These are phyloP conservation scores for Aurelia coerulea DNA, from an alignment of 30 jellyfish, hydroid and myxozoan genomes.

Conservation along the genomic window DNA sequence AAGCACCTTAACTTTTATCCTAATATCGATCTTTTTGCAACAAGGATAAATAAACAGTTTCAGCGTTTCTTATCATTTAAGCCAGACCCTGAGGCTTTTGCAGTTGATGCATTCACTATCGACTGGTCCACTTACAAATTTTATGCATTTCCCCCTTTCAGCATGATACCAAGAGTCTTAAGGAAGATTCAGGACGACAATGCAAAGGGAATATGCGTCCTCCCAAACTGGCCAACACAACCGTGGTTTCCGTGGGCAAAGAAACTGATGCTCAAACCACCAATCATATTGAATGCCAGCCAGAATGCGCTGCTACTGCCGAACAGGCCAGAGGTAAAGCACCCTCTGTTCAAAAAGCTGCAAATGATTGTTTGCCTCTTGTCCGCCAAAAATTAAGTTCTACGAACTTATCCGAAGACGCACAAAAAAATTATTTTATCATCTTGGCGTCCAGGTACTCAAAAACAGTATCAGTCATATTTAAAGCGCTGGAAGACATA, in stretches of 20 bases:
- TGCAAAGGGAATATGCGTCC: constrained; percentile 21
- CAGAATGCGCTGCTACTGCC: constrained; percentile 35
- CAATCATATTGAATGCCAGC: constrained; percentile 3
- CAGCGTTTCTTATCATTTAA: neutral
- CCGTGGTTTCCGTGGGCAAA: constrained; percentile 22
- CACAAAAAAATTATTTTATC: constrained; percentile 9
- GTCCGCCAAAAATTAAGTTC: constrained; percentile 32
- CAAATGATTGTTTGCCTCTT: constrained; percentile 33
- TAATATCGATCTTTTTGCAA: constrained; percentile 31
- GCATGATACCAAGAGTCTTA: constrained; percentile 9
- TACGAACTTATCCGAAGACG: neutral
- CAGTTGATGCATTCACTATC: constrained; percentile 40
- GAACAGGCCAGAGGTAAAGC: constrained; percentile 11
- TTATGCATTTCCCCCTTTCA: constrained; percentile 50
- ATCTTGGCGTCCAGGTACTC: constrained; percentile 58
- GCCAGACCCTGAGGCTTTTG: constrained; percentile 49
- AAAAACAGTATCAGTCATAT: constrained; percentile 27
- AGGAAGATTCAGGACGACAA: constrained; percentile 8
- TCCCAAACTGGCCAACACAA: constrained; percentile 63
- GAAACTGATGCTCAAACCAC: constrained; percentile 3
- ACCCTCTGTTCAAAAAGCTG: constrained; percentile 25
- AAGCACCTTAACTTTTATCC: neutral
- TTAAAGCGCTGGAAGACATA: neutral
- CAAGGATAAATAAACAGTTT: constrained; percentile 30
- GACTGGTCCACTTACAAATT: constrained; percentile 10